A percentile compares a stretch with the other conserved stretches of the same genome.
These are phyloP conservation scores for Melanophora roralis DNA, from an alignment of 2,888 invertebrate genomes.

Conservation along the genomic window DNA sequence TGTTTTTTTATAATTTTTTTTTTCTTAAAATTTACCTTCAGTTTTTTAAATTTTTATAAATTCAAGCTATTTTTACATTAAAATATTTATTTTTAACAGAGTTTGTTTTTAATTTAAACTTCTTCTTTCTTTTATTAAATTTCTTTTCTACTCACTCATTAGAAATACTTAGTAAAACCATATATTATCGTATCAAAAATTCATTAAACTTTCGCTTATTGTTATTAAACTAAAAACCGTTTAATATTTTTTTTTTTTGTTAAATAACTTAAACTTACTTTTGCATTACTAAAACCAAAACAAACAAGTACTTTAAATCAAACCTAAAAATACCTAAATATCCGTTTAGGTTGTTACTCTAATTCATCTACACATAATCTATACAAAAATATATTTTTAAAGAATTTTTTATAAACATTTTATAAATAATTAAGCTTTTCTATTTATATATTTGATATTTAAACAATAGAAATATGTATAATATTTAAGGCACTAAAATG, in stretches of 20 bases:
- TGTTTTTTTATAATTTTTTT: conserved; percentile 44
- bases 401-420: conserved; percentile 47
- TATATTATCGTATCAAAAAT: conserved; percentile 40
- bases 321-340: conserved; percentile 5
- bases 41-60: conserved; percentile 47
- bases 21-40: conserved; percentile 34
- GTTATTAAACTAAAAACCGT: conserved; percentile 37
- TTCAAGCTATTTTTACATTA: too few species aligned
- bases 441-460: conserved; percentile 15
- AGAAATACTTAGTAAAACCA: too few species aligned
- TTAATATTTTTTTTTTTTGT: neutral
- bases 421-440: conserved; percentile 33
- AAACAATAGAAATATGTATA: neutral
- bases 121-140: conserved; percentile 27
- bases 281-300: conserved; percentile 28
- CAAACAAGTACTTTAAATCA: conserved; percentile 38
- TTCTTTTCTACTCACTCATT: conserved; percentile 11
- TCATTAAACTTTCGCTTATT: conserved; percentile 19
- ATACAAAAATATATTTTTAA: conserved; percentile 12
- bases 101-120: conserved; percentile 44
- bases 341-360: conserved; percentile 24
- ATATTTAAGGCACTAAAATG: conserved; percentile 55
- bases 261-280: conserved; percentile 31
- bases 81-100: conserved; percentile 41
- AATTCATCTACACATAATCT: conserved; percentile 35